Evolutionary conservation across 2,797 vertebrate genomes (phyloP).

Genomic region (Spinus olivaceus): DNA sequence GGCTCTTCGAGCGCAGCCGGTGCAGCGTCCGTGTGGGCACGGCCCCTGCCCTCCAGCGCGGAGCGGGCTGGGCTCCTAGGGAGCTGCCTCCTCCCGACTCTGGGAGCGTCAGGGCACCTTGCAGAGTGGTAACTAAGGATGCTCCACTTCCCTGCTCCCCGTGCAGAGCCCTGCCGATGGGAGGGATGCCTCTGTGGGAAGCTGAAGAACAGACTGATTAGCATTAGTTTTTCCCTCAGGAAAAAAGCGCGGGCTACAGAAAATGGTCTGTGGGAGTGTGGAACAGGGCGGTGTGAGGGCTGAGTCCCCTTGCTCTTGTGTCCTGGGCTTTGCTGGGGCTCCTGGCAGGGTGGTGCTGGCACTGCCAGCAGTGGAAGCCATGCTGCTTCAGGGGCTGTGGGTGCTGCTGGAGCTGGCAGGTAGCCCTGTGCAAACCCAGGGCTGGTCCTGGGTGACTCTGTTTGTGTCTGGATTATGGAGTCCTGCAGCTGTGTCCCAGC

Average conservation of each 20-base stretch:
- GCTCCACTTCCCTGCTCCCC: not conserved
- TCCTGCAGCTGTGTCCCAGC: not conserved
- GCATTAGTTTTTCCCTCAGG: not conserved
- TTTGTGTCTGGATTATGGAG: not conserved
- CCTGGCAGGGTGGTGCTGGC: not conserved
- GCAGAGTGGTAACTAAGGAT: not conserved
- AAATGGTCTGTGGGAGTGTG: not conserved
- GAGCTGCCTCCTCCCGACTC: not conserved
- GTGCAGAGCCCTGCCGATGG: accelerated
- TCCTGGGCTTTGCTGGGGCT: not conserved
- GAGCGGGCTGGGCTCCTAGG: not conserved
- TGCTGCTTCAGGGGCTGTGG: accelerated
- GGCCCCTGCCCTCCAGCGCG: accelerated
- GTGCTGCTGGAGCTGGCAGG: not conserved
- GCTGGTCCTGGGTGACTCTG: not conserved
- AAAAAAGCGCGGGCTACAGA: not conserved
- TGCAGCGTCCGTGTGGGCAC: not conserved
- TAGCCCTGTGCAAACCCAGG: not conserved
- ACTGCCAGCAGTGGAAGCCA: accelerated
- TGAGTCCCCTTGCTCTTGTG: not conserved
- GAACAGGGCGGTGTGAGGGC: not conserved
- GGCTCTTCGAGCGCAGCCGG: not conserved
- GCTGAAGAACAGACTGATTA: not conserved
- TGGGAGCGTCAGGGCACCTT: accelerated
- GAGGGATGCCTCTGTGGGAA: not conserved